Conservation (phyloP, 2,888 invertebrate species). For the Phragmatobia fuliginosa region DNA sequence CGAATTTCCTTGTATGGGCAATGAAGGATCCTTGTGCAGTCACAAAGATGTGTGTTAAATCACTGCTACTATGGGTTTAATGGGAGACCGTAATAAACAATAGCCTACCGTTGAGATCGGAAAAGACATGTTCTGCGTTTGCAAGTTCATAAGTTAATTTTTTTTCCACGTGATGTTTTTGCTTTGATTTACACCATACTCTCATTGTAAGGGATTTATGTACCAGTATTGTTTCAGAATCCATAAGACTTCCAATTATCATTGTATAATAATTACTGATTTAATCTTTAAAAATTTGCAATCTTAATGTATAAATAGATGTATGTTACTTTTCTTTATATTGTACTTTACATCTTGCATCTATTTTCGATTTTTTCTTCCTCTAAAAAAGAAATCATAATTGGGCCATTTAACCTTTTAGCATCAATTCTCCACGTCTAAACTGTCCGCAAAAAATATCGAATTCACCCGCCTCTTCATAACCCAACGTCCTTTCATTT, state of each 20-base stretch:
- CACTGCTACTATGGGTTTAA: constrained; percentile 25
- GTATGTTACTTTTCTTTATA: neutral
- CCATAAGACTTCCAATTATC: neutral
- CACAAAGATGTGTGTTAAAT: constrained; percentile 22
- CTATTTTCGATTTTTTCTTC: neutral
- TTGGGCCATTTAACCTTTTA: neutral
- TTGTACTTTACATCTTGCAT: neutral
- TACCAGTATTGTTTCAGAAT: too few relatives aligned
- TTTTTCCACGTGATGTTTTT: neutral
- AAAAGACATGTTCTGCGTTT: neutral
- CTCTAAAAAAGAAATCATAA: neutral
- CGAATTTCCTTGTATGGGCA: constrained; percentile 21
- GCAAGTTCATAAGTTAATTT: neutral
- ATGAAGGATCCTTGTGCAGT: constrained; percentile 14
- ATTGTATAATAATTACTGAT: neutral
- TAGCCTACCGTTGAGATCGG: neutral
- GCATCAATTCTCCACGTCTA: neutral
- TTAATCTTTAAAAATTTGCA: neutral
- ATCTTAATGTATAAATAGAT: neutral
- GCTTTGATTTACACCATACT: neutral
- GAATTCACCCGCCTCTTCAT: neutral
- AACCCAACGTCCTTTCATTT: constrained; percentile 5
- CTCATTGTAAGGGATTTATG: too few relatives aligned
- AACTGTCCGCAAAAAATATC: neutral
- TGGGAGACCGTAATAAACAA: constrained; percentile 13